Conservation (phyloP, 2,888 invertebrate species). For the Lasiommata megera region DNA sequence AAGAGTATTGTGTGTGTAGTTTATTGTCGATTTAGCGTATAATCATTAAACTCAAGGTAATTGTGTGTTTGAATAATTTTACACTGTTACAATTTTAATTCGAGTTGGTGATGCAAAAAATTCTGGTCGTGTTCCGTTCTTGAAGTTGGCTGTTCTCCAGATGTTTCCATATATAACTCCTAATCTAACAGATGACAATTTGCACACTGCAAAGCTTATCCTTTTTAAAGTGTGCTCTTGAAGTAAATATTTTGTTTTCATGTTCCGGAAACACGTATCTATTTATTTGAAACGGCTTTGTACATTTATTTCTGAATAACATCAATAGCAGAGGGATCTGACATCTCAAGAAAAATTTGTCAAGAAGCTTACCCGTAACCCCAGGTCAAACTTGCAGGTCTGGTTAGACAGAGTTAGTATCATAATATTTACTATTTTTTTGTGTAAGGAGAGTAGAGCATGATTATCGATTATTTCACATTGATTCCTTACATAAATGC, state of each 20-base stretch:
- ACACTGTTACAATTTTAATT: constrained; percentile 26
- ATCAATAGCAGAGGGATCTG: too few species aligned
- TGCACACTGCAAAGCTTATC: constrained; percentile 29
- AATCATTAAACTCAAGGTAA: constrained; percentile 7
- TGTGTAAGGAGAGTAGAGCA: too few species aligned
- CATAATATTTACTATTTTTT: too few species aligned
- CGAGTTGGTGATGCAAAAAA: constrained; percentile 40
- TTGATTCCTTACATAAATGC: too few species aligned
- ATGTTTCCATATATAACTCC: constrained; percentile 52
- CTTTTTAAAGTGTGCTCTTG: constrained; percentile 1
- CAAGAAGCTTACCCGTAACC: too few species aligned
- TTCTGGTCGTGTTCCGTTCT: constrained; percentile 44
- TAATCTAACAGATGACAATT: constrained; percentile 50
- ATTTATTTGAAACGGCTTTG: too few species aligned
- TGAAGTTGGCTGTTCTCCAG: constrained; percentile 59
- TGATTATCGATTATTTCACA: too few species aligned
- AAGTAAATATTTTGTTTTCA: not conserved
- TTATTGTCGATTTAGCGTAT: not conserved
- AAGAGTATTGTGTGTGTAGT: not conserved
- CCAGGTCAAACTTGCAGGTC: too few species aligned
- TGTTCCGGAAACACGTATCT: not conserved
- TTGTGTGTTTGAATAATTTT: constrained; percentile 11
- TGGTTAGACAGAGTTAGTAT: too few species aligned
- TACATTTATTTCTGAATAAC: too few species aligned
- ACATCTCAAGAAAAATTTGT: too few species aligned